phyloP scores from a whole-genome alignment of 2,113 vertebrate genomes.

The Eudyptes chrysolophus region DNA sequence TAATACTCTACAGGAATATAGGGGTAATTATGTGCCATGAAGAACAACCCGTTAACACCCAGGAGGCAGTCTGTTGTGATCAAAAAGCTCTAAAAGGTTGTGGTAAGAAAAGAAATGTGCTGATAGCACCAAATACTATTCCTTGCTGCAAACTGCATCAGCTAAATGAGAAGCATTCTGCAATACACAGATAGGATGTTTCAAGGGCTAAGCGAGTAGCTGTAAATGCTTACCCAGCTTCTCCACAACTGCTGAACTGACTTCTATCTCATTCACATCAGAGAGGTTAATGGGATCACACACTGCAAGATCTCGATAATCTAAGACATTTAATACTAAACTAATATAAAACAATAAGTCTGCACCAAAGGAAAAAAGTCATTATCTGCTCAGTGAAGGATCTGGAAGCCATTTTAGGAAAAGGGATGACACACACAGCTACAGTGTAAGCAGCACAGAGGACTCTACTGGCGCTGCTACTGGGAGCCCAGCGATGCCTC shows the following conservation, averaged over 20 bases:
- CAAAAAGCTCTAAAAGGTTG: background rate
- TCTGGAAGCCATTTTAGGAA: background rate
- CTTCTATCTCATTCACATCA: background rate
- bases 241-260: background rate
- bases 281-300: background rate
- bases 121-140: background rate
- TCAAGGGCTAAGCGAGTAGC: background rate
- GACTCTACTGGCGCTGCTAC: background rate
- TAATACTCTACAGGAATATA: background rate
- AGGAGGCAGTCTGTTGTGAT: background rate
- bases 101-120: background rate
- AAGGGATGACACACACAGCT: background rate
- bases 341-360: background rate
- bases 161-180: background rate
- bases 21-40: background rate
- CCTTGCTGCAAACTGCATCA: background rate
- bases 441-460: background rate
- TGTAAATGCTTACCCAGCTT: background rate
- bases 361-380: background rate
- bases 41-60: background rate
- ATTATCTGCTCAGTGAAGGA: background rate
- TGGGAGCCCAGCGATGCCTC: background rate
- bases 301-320: background rate
- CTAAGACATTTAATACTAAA: background rate
- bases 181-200: background rate